These are phyloP conservation scores for Anabas testudineus DNA, from an alignment of 2,797 vertebrate genomes.

Conservation along the genomic window DNA sequence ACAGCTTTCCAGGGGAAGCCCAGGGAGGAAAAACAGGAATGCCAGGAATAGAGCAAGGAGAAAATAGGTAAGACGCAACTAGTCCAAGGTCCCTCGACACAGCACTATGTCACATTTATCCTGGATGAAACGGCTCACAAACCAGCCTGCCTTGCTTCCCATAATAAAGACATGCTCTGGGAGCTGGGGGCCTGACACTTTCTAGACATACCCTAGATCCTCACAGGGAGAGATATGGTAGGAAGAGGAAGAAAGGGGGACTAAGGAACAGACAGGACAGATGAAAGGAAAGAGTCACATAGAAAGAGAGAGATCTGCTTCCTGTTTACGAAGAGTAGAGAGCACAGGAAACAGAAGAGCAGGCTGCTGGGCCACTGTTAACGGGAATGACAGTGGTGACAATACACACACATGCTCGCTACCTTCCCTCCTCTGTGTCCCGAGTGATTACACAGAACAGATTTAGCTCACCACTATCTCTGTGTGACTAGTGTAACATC, in stretches of 20 bases:
- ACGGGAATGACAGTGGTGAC: constrained; percentile 38
- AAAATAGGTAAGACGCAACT: constrained; percentile 67
- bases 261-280: constrained; percentile 41
- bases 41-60: constrained; percentile 71
- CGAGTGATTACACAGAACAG: constrained; percentile 51
- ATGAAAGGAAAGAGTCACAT: constrained; percentile 51
- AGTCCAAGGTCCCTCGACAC: constrained; percentile 34
- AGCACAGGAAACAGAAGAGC: constrained; percentile 69
- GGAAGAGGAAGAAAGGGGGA: constrained; percentile 43
- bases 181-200: constrained; percentile 36
- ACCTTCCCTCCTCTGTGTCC: constrained; percentile 54
- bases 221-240: constrained; percentile 27
- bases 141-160: constrained; percentile 44
- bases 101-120: constrained; percentile 46
- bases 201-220: constrained; percentile 44
- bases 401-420: constrained; percentile 17
- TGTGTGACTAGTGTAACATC: constrained; percentile 54
- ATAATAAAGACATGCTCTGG: constrained; percentile 40
- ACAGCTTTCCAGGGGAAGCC: constrained; percentile 72
- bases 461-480: constrained; percentile 55
- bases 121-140: constrained; percentile 34
- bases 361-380: constrained; percentile 35
- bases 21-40: constrained; percentile 71
- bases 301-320: constrained; percentile 66
- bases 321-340: constrained; percentile 74